These are phyloP conservation scores for Gadus macrocephalus DNA, from an alignment of 2,113 vertebrate genomes.

Conservation along the genomic window DNA sequence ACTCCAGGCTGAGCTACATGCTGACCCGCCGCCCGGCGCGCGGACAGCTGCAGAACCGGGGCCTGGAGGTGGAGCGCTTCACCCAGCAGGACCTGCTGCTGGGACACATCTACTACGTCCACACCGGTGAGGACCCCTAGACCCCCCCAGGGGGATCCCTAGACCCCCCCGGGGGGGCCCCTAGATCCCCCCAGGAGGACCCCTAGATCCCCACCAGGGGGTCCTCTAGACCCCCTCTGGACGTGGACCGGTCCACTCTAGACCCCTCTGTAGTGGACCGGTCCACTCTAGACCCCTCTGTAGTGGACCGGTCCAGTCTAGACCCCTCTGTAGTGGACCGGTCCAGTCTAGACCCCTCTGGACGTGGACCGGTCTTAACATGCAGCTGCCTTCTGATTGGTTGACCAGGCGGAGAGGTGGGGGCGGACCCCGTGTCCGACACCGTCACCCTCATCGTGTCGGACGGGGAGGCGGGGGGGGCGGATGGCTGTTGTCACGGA, in stretches of 20 bases:
- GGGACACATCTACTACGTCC: slow-evolving; percentile 64
- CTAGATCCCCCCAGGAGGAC: no score
- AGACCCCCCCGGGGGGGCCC: no score
- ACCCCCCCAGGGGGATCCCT: no score
- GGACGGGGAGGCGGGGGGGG: slow-evolving; percentile 53
- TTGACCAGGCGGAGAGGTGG: slow-evolving; percentile 68
- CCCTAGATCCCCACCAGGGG: no score
- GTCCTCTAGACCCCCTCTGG: no score
- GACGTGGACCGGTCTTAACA: no score
- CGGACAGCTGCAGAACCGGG: slow-evolving; percentile 57
- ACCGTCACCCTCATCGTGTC: slow-evolving; percentile 70
- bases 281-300: no score
- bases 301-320: no score
- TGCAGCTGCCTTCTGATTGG: neutral
- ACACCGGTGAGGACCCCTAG: slow-evolving; percentile 54
- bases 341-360: no score
- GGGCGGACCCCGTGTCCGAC: slow-evolving; percentile 38
- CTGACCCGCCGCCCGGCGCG: slow-evolving; percentile 52
- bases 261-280: no score
- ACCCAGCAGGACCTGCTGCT: slow-evolving; percentile 69
- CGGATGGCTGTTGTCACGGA: slow-evolving; percentile 60
- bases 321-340: no score
- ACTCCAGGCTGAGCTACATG: slow-evolving; percentile 55
- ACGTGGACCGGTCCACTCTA: no score
- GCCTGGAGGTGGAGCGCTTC: slow-evolving; percentile 62